Conservation (phyloP, 2,888 invertebrate genomes). For the Microchrysa polita region DNA sequence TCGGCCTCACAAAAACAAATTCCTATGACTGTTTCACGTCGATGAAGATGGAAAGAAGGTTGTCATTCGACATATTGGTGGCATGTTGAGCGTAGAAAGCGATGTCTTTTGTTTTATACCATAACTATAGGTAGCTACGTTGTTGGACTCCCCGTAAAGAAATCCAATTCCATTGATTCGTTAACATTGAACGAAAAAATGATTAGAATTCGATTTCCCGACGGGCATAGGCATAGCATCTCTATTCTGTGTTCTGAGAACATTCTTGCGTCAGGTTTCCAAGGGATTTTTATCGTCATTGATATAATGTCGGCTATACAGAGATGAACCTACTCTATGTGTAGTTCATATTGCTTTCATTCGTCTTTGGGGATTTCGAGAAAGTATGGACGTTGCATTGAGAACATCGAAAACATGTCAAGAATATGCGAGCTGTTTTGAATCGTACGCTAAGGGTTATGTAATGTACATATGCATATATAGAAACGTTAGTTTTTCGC, state of each 20-base stretch:
- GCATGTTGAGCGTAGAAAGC: conserved; percentile 22
- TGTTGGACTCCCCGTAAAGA: conserved; percentile 12
- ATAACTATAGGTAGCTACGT: background rate
- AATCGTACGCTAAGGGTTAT: too few species aligned
- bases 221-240: conserved; percentile 12
- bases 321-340: conserved; percentile 16
- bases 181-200: conserved; percentile 42
- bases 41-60: background rate
- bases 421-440: background rate
- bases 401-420: background rate
- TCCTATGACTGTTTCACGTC: background rate
- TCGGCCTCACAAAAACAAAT: conserved; percentile 24
- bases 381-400: background rate
- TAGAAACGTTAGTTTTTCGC: too few species aligned
- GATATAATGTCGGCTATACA: conserved; percentile 13
- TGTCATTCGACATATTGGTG: conserved; percentile 10
- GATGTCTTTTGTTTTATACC: too few species aligned
- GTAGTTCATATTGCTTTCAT: conserved; percentile 1
- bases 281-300: conserved; percentile 19
- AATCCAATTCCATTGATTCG: conserved; percentile 44
- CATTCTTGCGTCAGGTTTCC: conserved; percentile 12
- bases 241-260: conserved; percentile 2
- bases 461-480: too few species aligned
- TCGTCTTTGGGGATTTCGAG: background rate
- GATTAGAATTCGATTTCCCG: conserved; percentile 42